Base-by-base conservation (phyloP, 2,888 invertebrate species). In the Bhutanitis thaidina region DNA sequence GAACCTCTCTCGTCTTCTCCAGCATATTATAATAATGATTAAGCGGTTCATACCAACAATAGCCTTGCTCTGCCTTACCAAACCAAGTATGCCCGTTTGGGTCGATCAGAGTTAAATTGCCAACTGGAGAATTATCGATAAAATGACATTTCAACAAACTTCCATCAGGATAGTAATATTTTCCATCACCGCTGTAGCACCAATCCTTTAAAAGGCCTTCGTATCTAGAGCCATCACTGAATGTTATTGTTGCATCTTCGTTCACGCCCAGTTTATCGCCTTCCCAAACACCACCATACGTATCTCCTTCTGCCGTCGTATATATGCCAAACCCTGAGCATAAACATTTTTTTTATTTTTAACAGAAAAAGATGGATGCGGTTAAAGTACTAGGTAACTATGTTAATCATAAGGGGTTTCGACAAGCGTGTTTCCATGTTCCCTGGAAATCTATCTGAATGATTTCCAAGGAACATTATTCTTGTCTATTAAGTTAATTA, bases 281-380 rank as follows among this genome's bases (percentile, higher is more conserved):
- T 0, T 89, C 84, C 93, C 93, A 93, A 1, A 60, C 59, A 5
- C 91, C 92, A 16, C 72, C 62, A 65, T 93, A 93, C 0, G 62
- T 62, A 59, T 93, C 92, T 0, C 91, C 91, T 61, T 93, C 92
- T 4, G 87, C 87, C 0, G 93, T 92, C 1, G 63, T 83, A 59
- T 93, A 93, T 9, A 74, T 70, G 7, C 93, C 93, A 0, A 59
- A 67, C 2, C 91, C 91, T 90, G 47, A 43, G 55, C 61, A 10
- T 16, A 20, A 41, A 29, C 1, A n/a, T 20, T 13, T 1, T 27
- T 37, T 27, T 37, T 37, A 27, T 7, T 20, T 10, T 2, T 15
- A 4, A 27, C 27, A 27, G 10, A 20, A 20, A 3, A 20, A 20
- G 20, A 20, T 3, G 5, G 20, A 3, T 20, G 5, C 5, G 20